A percentile compares a stretch with the other conserved stretches of the same genome.
These are phyloP conservation scores for Ruditapes philippinarum DNA, from an alignment of 1,140 invertebrate species.

Conservation along the genomic window DNA sequence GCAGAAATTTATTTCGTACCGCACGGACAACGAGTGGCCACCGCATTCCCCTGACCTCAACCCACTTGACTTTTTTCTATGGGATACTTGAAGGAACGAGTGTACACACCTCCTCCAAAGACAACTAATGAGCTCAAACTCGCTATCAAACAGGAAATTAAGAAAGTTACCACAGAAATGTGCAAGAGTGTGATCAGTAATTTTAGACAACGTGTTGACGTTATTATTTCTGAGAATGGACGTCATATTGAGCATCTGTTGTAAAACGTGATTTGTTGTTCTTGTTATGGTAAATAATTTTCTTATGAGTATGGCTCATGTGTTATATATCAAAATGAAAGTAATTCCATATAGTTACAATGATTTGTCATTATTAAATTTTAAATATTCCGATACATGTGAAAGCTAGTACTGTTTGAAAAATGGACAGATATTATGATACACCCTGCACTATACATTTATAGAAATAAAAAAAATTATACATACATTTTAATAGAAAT, in stretches of 20 bases:
- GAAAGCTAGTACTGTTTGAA: background rate
- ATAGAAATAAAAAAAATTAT: too few relatives aligned
- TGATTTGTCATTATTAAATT: background rate
- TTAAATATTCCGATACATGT: background rate
- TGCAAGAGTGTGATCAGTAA: background rate
- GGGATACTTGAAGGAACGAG: conserved; percentile 12
- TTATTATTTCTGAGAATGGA: background rate
- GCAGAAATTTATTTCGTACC: background rate
- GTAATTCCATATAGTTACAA: background rate
- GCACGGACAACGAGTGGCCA: background rate
- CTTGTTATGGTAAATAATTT: background rate
- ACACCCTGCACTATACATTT: conserved; percentile 29
- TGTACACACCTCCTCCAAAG: conserved; percentile 1
- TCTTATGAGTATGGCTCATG: background rate
- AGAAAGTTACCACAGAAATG: background rate
- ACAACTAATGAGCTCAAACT: conserved; percentile 5
- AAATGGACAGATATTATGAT: conserved; percentile 13
- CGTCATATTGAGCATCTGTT: background rate
- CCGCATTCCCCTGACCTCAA: conserved; percentile 2
- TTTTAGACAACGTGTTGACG: conserved; percentile 14
- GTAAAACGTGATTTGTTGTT: background rate
- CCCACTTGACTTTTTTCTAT: conserved; percentile 13
- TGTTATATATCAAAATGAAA: conserved; percentile 10
- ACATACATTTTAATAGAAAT: too few relatives aligned
- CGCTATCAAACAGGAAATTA: background rate